phyloP scores from a whole-genome alignment of 2,888 invertebrate species.

The Onthophagus sagittarius region DNA sequence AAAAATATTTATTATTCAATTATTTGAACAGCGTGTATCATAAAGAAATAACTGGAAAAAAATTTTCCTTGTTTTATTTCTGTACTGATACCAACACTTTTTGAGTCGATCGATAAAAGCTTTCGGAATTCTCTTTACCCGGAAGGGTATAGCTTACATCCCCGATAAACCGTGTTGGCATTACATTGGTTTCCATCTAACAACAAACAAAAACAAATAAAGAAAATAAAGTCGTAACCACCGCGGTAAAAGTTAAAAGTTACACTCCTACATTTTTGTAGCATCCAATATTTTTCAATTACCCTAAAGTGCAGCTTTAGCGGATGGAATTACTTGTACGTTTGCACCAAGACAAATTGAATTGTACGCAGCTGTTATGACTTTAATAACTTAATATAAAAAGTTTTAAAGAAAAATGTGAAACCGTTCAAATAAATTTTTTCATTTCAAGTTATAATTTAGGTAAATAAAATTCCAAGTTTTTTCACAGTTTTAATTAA shows the following conservation, averaged over 20 bases:
- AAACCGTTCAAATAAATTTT: background rate
- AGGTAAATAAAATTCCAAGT: no score
- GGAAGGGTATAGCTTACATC: background rate
- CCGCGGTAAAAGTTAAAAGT: background rate
- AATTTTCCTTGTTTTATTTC: no score
- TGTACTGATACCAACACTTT: background rate
- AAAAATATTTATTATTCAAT: no score
- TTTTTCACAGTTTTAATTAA: background rate
- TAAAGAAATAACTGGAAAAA: no score
- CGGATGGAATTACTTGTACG: background rate
- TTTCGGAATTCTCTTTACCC: background rate
- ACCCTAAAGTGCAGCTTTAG: background rate
- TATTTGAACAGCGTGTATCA: no score
- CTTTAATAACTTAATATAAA: background rate
- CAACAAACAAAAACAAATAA: background rate
- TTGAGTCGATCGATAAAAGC: background rate
- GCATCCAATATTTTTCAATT: background rate
- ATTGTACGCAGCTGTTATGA: background rate
- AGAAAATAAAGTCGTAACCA: background rate
- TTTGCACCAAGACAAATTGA: background rate
- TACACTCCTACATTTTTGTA: background rate
- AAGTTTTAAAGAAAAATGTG: background rate
- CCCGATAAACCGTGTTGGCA: background rate
- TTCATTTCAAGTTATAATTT: background rate
- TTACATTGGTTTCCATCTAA: background rate